phyloP scores from a whole-genome alignment of 2,888 invertebrate genomes.

The Stramonita haemastoma region DNA sequence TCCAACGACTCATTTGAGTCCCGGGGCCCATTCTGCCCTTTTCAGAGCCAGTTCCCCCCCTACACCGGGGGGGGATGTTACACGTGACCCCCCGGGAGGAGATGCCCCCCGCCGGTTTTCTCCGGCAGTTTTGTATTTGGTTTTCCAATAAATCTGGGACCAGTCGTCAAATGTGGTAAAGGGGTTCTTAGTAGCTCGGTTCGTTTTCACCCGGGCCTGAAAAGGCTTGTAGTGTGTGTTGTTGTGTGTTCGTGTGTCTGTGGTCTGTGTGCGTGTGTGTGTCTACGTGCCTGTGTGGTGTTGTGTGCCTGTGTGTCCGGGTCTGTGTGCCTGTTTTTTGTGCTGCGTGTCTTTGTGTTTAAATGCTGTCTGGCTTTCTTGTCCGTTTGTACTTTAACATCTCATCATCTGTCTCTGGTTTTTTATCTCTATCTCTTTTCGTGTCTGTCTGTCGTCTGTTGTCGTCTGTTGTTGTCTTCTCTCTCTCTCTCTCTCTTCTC shows the following conservation, averaged over 20 bases:
- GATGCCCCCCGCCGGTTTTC: neutral
- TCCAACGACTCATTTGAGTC: neutral
- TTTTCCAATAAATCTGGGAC: neutral
- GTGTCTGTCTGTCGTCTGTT: neutral
- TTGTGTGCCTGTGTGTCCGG: no score
- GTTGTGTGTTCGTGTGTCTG: no score
- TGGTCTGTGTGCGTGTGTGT: no score
- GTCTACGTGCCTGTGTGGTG: no score
- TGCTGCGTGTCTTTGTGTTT: no score
- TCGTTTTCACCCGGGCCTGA: neutral
- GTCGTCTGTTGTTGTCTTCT: neutral
- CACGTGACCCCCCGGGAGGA: neutral
- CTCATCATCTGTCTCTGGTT: neutral
- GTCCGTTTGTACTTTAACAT: no score
- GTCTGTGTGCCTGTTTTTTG: no score
- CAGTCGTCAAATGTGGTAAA: neutral
- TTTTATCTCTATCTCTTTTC: neutral
- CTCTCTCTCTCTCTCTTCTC: neutral
- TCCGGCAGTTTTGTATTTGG: neutral
- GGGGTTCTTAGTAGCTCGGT: neutral
- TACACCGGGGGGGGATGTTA: no score
- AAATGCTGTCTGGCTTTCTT: no score
- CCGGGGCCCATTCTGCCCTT: no score
- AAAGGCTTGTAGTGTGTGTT: no score
- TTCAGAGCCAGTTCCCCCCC: no score